These are phyloP conservation scores for Neodiprion pinetum DNA, from an alignment of 1,140 invertebrate species.

Conservation along the genomic window DNA sequence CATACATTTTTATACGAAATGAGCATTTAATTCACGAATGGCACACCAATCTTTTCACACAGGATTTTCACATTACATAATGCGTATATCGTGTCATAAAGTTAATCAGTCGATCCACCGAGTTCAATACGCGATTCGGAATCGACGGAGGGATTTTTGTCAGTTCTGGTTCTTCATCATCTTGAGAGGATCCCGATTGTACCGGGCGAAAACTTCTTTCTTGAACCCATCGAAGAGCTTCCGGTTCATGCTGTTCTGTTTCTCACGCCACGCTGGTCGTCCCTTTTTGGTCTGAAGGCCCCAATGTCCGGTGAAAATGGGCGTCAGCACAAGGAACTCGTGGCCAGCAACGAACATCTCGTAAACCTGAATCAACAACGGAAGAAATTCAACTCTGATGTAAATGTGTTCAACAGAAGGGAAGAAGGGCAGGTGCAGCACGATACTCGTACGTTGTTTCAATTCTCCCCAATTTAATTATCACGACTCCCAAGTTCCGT, in stretches of 20 bases:
- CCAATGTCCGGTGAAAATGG: conserved; percentile 91
- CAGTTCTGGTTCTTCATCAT: conserved; percentile 58
- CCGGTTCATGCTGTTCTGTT: conserved; percentile 83
- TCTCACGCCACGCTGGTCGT: conserved; percentile 82
- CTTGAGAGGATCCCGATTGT: conserved; percentile 72
- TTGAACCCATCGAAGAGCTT: conserved; percentile 86
- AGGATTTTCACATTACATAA: too few relatives aligned
- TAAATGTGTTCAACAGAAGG: background rate
- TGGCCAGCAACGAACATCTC: conserved; percentile 93
- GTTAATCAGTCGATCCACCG: background rate
- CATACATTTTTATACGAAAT: too few relatives aligned
- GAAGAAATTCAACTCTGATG: conserved; percentile 15
- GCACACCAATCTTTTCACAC: too few relatives aligned
- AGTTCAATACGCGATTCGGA: background rate
- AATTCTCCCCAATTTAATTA: too few relatives aligned
- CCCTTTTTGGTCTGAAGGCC: conserved; percentile 80
- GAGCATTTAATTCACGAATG: too few relatives aligned
- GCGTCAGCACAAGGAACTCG: conserved; percentile 87
- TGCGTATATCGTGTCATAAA: background rate
- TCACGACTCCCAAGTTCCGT: too few relatives aligned
- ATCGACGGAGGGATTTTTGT: background rate
- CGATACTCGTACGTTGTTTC: background rate
- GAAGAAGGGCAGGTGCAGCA: conserved; percentile 17
- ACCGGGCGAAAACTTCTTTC: conserved; percentile 80
- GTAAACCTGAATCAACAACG: conserved; percentile 76